Evolutionary conservation across 2,113 vertebrate species (phyloP).

Genomic region (Heloderma charlesbogerti): DNA sequence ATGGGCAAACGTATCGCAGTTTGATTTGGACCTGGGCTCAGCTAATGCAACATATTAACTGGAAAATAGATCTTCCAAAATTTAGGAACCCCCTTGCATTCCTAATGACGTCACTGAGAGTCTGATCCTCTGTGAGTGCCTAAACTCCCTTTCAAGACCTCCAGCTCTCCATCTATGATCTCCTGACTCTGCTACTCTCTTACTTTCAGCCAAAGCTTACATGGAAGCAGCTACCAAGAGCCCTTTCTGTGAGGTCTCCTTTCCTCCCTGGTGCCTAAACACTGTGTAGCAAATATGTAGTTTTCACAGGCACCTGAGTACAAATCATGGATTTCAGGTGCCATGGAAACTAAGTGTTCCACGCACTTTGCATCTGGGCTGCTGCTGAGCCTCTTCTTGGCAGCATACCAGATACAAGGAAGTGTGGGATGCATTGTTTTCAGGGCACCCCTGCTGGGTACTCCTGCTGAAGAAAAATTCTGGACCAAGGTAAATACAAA

Average conservation of each 20-base stretch:
- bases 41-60: neutral
- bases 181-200: neutral
- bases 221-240: neutral
- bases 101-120: neutral
- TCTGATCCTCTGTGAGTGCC: neutral
- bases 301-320: neutral
- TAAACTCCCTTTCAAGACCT: neutral
- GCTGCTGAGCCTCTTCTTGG: neutral
- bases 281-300: neutral
- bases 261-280: neutral
- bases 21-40: neutral
- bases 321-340: neutral
- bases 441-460: neutral
- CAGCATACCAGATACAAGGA: neutral
- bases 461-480: neutral
- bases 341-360: neutral
- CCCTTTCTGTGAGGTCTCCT: neutral
- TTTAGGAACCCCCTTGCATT: neutral
- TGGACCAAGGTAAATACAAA: neutral
- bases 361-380: neutral
- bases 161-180: neutral
- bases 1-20: neutral
- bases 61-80: neutral
- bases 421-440: neutral
- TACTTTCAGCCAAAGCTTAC: neutral